Evolutionary conservation across 2,797 vertebrate genomes (phyloP).

Genomic region (Hozukius guyotensis): DNA sequence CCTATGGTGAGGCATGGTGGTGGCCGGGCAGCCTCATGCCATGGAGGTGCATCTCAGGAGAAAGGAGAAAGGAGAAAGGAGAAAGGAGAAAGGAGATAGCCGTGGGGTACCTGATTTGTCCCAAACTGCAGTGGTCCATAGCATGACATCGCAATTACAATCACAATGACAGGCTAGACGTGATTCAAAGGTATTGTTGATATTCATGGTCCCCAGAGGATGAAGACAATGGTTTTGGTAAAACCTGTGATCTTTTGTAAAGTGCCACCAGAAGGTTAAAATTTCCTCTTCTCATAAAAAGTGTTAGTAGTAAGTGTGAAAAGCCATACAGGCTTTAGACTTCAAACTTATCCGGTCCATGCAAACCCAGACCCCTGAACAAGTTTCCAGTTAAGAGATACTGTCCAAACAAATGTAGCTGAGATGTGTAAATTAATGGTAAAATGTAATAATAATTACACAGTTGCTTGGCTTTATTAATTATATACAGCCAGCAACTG

Average conservation of each 20-base stretch:
- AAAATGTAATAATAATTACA: neutral
- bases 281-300: neutral
- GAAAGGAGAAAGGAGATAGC: too few species aligned
- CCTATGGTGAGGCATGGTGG: too few species aligned
- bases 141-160: neutral
- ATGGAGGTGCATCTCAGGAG: neutral
- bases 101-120: neutral
- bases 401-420: neutral
- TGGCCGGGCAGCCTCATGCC: too few species aligned
- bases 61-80: neutral
- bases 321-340: neutral
- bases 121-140: neutral
- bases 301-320: neutral
- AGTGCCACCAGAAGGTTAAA: neutral
- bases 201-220: neutral
- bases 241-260: neutral
- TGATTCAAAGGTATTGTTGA: neutral
- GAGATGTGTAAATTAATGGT: neutral
- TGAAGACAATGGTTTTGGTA: neutral
- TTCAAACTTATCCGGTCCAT: neutral
- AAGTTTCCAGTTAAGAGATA: neutral
- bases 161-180: neutral
- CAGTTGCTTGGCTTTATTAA: neutral
- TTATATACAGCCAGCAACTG: neutral
- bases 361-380: neutral